Base-by-base conservation (phyloP, 1,140 invertebrate species). In the Thaumatotibia leucotreta region DNA sequence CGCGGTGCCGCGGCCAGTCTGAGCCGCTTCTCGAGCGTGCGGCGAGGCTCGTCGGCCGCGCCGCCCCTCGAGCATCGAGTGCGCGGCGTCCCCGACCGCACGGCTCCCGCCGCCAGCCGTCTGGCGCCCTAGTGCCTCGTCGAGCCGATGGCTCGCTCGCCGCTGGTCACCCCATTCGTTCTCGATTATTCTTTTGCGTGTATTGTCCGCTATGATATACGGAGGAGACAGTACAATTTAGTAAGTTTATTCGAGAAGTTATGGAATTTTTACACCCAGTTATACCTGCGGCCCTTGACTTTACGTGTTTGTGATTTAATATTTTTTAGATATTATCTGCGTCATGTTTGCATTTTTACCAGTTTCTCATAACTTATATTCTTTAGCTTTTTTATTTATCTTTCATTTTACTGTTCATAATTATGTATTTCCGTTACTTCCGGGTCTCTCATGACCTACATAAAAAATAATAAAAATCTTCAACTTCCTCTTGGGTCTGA, bases 21-120 rank as follows among this genome's bases (percentile, higher is more conserved):
- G 84, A 80, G 87, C 84, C 85, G 87, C 84, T 86, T 84, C 83
- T 86, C 85, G 76, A 73, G 69, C 71, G 54, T 64, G 69, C 76
- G 76, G 72, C 73, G 79, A 74, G 76, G 78, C 71, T 72, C 71
- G 73, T 66, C 23, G 72, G 68, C 75, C 76, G 76, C 74, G 78
- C 76, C 74, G 69, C 66, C 58, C 9, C 66, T 39, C 27, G 61
- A 27, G 61, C 63, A 32, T 49, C 35, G 17, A 63, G 64, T 61
- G 66, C 52, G 29, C 52, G 61, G 61, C 22, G 64, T 35, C 49
- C 27, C 61, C 49, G 45, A 33, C 61, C 24, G 8, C 17, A 17
- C 66, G 63, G 20, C 67, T 32, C 50, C 49, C 17, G 63, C 27
- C 31, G 20, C 39, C 11, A 52, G 31, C 64, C 66, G 65, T 72